A percentile compares a stretch with the other conserved stretches of the same genome.
These are phyloP conservation scores for Scaeva pyrastri DNA, from an alignment of 2,888 invertebrate genomes.

Conservation along the genomic window DNA sequence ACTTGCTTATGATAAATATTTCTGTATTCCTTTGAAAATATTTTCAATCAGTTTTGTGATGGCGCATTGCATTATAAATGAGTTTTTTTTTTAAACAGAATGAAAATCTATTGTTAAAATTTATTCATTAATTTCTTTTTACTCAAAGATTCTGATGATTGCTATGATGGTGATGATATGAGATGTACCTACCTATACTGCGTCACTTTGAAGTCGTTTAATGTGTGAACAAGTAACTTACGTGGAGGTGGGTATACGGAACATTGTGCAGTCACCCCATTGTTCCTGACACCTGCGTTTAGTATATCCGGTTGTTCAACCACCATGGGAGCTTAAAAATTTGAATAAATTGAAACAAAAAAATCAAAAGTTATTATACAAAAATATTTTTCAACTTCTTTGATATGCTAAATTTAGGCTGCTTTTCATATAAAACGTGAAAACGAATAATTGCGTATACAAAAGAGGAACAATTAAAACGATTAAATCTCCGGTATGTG, in stretches of 20 bases:
- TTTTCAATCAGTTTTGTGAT: conserved; percentile 39
- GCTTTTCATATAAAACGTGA: conserved; percentile 38
- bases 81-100: conserved; percentile 37
- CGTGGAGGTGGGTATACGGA: conserved; percentile 43
- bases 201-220: conserved; percentile 71
- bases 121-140: conserved; percentile 61
- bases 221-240: conserved; percentile 69
- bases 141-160: conserved; percentile 50
- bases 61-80: conserved; percentile 43
- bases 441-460: conserved; percentile 34
- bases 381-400: conserved; percentile 60
- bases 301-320: conserved; percentile 34
- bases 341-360: neutral
- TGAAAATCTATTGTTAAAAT: conserved; percentile 58
- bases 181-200: conserved; percentile 45
- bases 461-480: neutral
- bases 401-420: conserved; percentile 56
- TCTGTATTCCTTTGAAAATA: conserved; percentile 41
- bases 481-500: neutral
- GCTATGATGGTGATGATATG: conserved; percentile 34
- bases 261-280: conserved; percentile 16
- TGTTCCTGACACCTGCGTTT: conserved; percentile 6
- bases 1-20: conserved; percentile 11
- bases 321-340: conserved; percentile 18
- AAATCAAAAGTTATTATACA: neutral